phyloP scores from a whole-genome alignment of 2,888 invertebrate genomes.

The Chouioia cunea region DNA sequence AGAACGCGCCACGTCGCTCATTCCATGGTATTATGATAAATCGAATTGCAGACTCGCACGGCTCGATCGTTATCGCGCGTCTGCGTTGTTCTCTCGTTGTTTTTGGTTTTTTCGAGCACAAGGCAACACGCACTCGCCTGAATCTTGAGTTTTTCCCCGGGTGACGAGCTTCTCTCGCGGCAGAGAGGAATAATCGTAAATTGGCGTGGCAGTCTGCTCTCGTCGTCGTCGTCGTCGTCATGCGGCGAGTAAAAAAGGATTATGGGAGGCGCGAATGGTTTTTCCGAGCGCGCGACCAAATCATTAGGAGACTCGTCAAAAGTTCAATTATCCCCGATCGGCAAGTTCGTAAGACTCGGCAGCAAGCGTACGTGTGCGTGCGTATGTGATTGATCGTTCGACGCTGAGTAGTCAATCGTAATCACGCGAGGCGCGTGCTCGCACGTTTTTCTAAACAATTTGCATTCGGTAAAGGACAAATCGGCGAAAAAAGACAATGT shows the following conservation, averaged over 20 bases:
- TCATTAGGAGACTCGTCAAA: constrained; percentile 37
- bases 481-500: constrained; percentile 4
- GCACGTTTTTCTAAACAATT: constrained; percentile 11
- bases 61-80: constrained; percentile 17
- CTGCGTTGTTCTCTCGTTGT: background rate
- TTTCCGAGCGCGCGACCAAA: constrained; percentile 14
- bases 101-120: constrained; percentile 2
- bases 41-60: constrained; percentile 23
- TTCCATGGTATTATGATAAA: constrained; percentile 35
- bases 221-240: too few species aligned
- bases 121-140: constrained; percentile 1
- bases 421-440: constrained; percentile 27
- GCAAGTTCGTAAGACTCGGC: background rate
- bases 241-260: background rate
- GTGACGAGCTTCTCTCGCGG: background rate
- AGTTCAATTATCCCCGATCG: constrained; percentile 30
- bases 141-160: too few species aligned
- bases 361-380: too few species aligned
- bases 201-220: too few species aligned
- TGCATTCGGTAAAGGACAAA: background rate
- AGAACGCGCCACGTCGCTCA: constrained; percentile 28
- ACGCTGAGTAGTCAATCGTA: constrained; percentile 18
- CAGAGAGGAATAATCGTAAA: too few species aligned
- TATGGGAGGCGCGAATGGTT: background rate
- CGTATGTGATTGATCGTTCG: constrained; percentile 26